Evolutionary conservation across 2,888 invertebrate genomes (phyloP), one percentile per base, ranked within the genome.

Genomic region (Zeuzera pyrina): DNA sequence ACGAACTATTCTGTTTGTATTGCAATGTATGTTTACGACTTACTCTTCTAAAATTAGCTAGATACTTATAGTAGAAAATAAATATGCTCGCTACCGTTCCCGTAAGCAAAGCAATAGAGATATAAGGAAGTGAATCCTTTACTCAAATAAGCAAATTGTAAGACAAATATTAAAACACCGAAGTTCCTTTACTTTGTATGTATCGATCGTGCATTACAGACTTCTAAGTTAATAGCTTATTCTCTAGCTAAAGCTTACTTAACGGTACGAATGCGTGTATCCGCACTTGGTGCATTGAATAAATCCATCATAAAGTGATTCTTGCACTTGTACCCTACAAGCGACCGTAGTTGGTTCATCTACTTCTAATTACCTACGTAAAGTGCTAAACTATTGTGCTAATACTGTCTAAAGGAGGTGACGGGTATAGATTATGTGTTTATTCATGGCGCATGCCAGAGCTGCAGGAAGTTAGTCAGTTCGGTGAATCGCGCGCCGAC

Each of bases 131-230:
- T 66, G 52, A 62, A 66, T 76, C 72, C 79, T 76, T n/a, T n/a
- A 67, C 61, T 46, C 63, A 77, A 78, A 78, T 61, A 70, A 51
- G 68, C 63, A 76, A 72, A 79, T 81, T 76, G 77, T 68, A 59
- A 61, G 57, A 55, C 65, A 81, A 81, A 81, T 68, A 81, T 63
- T 60, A 62, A 63, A 62, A 62, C 54, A 51, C 57, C 57, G 44
- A 50, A 43, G 55, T 67, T 67, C 60, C 54, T 57, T 42, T 46
- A 53, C 61, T 66, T 68, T 63, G 69, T 63, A 54, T 61, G 61
- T 59, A 51, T 49, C 55, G 47, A 52, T 56, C 57, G 55, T 56
- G 52, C 60, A n/a, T 52, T 52, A 51, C 49, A 47, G 45, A 36
- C 19, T 11, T n/a, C 10, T 36, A 29, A 13, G 45, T 58, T 59